Percentiles rank a stretch among this genome's conserved stretches.
Conservation (phyloP, 1,140 invertebrate genomes). For the Orchesella cincta region DNA sequence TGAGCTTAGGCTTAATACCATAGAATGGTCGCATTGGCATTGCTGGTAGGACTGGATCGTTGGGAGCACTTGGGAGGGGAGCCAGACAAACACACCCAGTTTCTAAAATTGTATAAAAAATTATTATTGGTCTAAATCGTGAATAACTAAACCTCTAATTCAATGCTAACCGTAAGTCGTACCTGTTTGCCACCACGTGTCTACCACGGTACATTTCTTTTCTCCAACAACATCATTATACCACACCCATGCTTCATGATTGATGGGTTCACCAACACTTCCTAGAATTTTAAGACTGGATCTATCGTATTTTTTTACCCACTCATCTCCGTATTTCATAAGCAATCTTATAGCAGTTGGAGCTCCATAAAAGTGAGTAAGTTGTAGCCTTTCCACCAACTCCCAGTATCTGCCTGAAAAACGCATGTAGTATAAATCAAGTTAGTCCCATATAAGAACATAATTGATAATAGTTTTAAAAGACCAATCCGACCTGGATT, state of each 20-base stretch:
- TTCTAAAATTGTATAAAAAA: slow-evolving; percentile 33
- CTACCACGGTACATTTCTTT: slow-evolving; percentile 62
- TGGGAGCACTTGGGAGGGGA: slow-evolving; percentile 43
- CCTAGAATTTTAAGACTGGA: slow-evolving; percentile 60
- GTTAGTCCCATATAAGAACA: background rate
- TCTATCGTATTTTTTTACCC: slow-evolving; percentile 58
- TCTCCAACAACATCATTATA: slow-evolving; percentile 61
- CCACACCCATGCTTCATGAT: slow-evolving; percentile 64
- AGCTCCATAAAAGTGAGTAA: slow-evolving; percentile 62
- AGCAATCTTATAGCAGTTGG: slow-evolving; percentile 62
- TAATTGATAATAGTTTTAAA: background rate
- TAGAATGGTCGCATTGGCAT: slow-evolving; percentile 50
- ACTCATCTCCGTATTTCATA: slow-evolving; percentile 57
- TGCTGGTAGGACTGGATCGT: slow-evolving; percentile 39
- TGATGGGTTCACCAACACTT: slow-evolving; percentile 65
- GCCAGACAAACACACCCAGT: slow-evolving; percentile 46
- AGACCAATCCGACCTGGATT: slow-evolving; percentile 56
- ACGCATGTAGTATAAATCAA: background rate
- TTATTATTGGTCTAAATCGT: background rate
- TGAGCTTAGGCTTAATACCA: slow-evolving; percentile 46
- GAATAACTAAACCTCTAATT: background rate
- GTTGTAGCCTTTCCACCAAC: slow-evolving; percentile 59
- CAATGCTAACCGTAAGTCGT: background rate
- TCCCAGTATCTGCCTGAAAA: slow-evolving; percentile 62
- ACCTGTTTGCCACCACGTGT: slow-evolving; percentile 67